Conservation (phyloP, 2,113 vertebrate species). For the Dicrurus megarhynchus region DNA sequence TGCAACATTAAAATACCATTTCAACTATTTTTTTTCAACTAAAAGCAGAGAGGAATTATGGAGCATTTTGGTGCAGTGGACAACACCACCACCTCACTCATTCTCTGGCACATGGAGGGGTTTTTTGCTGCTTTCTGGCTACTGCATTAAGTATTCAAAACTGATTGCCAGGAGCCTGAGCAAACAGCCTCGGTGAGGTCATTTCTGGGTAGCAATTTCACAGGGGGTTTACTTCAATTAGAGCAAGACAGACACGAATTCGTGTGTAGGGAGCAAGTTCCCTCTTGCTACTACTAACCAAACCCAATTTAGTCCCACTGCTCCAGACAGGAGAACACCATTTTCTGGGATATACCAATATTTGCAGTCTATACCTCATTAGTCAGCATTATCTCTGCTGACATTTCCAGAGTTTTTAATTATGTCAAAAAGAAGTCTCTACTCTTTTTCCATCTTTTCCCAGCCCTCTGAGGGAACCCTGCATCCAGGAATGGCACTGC, state of each 20-base stretch:
- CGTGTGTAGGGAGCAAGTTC: neutral
- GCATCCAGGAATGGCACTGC: neutral
- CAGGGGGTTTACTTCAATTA: conserved; percentile 21
- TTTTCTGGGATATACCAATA: neutral
- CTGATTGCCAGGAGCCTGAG: neutral
- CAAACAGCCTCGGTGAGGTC: conserved; percentile 19
- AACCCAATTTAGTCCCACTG: neutral
- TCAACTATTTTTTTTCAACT: neutral
- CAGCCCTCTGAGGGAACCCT: neutral
- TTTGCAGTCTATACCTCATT: neutral
- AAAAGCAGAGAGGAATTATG: neutral
- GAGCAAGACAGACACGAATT: neutral
- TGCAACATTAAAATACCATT: neutral
- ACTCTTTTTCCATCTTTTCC: neutral
- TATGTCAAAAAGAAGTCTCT: neutral
- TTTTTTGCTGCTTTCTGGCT: neutral
- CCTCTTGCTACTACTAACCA: neutral
- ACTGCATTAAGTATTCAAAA: neutral
- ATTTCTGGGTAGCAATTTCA: conserved; percentile 37
- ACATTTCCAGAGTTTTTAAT: neutral
- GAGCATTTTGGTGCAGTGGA: neutral
- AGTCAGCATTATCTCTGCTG: neutral
- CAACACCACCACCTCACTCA: neutral
- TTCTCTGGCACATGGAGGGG: neutral
- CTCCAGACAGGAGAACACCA: neutral